Percentiles rank a stretch among this genome's conserved stretches.
Conservation (phyloP, 1,140 invertebrate genomes). For the Sinella curviseta region DNA sequence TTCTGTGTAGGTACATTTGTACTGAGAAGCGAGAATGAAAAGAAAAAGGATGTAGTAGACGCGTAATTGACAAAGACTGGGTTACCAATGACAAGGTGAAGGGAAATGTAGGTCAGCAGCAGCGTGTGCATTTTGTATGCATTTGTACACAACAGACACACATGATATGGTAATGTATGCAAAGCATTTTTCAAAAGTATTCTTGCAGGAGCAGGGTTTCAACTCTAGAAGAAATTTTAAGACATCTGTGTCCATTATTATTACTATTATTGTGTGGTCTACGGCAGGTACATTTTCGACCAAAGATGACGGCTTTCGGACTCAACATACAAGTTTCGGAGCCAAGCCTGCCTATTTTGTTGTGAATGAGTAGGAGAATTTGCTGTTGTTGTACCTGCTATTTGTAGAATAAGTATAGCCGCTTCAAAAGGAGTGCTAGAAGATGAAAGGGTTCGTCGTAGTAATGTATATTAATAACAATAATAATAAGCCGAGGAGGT, state of each 20-base stretch:
- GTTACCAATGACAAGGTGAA: constrained; percentile 25
- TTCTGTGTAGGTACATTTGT: no score
- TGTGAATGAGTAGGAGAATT: neutral
- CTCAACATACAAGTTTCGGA: neutral
- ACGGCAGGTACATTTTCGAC: neutral
- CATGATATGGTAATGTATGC: no score
- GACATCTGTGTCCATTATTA: neutral
- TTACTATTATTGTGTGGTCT: neutral
- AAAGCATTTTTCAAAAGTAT: neutral
- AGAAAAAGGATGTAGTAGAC: constrained; percentile 13
- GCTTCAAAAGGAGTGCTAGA: no score
- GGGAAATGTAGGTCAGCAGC: constrained; percentile 23
- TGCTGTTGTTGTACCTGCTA: no score
- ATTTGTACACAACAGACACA: no score
- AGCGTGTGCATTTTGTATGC: neutral
- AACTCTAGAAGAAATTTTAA: neutral
- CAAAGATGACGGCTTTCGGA: neutral
- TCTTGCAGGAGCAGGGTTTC: neutral
- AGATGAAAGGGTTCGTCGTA: no score
- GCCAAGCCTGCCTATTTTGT: neutral
- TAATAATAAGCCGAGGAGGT: neutral
- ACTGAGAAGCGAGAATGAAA: no score
- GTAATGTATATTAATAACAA: no score
- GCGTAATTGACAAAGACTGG: constrained; percentile 24
- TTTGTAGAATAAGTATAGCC: no score